A percentile compares a stretch with the other conserved stretches of the same genome.
phyloP scores from a whole-genome alignment of 2,888 invertebrate genomes.

The Hemithea aestivaria region DNA sequence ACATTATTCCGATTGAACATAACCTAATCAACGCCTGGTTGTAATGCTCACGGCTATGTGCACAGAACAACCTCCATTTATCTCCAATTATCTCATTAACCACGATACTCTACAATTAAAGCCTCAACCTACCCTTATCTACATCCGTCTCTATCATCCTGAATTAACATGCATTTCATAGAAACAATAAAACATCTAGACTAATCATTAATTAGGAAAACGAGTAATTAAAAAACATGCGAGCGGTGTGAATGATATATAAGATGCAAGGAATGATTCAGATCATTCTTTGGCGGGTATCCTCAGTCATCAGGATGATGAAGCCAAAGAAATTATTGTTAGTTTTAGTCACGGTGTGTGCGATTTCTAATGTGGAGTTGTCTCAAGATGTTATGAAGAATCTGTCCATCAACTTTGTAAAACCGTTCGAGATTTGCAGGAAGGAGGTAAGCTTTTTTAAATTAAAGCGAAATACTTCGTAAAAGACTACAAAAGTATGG shows the following conservation, averaged over 20 bases:
- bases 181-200: slow-evolving; percentile 7
- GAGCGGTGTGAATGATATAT: slow-evolving; percentile 17
- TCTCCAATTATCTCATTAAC: too few species aligned
- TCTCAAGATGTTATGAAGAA: slow-evolving; percentile 29
- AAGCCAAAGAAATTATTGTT: slow-evolving; percentile 7
- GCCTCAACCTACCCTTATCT: too few species aligned
- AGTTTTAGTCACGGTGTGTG: slow-evolving; percentile 12
- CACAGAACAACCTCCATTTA: too few species aligned
- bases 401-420: slow-evolving; percentile 26
- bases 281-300: slow-evolving; percentile 1
- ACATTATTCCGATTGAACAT: too few species aligned
- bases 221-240: slow-evolving; percentile 6
- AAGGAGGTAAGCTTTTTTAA: slow-evolving; percentile 26
- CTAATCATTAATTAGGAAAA: slow-evolving; percentile 9
- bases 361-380: slow-evolving; percentile 9
- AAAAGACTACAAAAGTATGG: too few species aligned
- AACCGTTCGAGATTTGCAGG: slow-evolving; percentile 26
- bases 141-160: too few species aligned
- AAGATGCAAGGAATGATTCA: not conserved
- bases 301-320: slow-evolving; percentile 5
- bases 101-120: too few species aligned
- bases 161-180: slow-evolving; percentile 7
- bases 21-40: too few species aligned
- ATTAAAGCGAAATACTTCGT: too few species aligned
- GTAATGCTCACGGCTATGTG: too few species aligned